Percentiles rank a stretch among this genome's conserved stretches.
Conservation (phyloP, 2,888 invertebrate genomes). For the Eristalis tenax region DNA sequence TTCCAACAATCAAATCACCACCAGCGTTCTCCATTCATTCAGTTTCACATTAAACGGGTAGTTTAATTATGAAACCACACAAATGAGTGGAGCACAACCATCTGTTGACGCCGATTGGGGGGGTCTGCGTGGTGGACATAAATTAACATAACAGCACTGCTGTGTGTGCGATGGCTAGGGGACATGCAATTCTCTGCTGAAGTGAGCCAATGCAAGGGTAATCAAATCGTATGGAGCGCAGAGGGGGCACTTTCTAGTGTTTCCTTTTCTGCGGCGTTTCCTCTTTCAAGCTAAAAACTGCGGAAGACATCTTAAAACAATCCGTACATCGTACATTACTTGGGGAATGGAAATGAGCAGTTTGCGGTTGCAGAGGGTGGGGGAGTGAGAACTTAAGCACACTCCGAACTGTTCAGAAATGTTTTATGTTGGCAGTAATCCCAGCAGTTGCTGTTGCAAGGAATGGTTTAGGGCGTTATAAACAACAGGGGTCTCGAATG, state of each 20-base stretch:
- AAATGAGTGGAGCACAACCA: neutral
- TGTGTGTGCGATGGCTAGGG: neutral
- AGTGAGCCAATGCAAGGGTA: neutral
- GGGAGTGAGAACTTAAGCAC: neutral
- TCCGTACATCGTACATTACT: neutral
- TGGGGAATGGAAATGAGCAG: conserved; percentile 15
- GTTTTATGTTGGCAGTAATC: conserved; percentile 16
- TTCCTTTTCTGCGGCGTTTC: neutral
- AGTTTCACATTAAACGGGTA: neutral
- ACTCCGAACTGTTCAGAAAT: conserved; percentile 2
- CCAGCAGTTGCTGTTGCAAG: neutral
- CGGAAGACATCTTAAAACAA: neutral
- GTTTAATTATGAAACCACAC: neutral
- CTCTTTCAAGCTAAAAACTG: conserved; percentile 1
- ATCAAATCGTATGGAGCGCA: neutral
- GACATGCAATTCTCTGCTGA: neutral
- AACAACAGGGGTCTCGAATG: neutral
- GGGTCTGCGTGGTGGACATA: neutral
- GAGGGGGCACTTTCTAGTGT: neutral
- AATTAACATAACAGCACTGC: neutral
- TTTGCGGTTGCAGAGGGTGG: conserved; percentile 17
- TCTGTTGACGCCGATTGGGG: neutral
- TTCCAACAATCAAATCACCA: neutral
- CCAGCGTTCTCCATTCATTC: neutral
- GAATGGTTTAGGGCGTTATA: neutral